Conservation (phyloP, 2,113 vertebrate genomes). For the Halichoerus grypus region DNA sequence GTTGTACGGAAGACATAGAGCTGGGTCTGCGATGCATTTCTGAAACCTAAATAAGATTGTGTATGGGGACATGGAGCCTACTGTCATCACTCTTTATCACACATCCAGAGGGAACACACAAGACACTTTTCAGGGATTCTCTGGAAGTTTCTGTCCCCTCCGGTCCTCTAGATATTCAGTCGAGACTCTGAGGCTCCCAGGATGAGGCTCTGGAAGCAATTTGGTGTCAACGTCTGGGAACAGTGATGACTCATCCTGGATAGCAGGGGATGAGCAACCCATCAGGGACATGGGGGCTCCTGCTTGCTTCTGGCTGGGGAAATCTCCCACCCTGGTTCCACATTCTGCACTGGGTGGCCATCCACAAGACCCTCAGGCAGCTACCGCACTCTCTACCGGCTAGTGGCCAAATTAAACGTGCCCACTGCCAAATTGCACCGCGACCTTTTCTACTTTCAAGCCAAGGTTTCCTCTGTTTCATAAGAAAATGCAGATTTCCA, state of each 20-base stretch:
- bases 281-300: conserved; percentile 59
- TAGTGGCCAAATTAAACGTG: conserved; percentile 74
- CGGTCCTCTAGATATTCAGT: accelerated
- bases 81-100: conserved; percentile 38
- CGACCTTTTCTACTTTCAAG: conserved; percentile 34
- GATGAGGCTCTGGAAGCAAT: background rate
- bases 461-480: conserved; percentile 52
- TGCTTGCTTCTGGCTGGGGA: conserved; percentile 66
- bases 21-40: conserved; percentile 60
- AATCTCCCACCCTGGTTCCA: conserved; percentile 61
- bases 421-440: conserved; percentile 61
- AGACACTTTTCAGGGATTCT: background rate
- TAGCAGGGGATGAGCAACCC: conserved; percentile 7
- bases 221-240: conserved; percentile 41
- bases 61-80: conserved; percentile 42
- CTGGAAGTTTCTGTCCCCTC: background rate
- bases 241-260: conserved; percentile 49
- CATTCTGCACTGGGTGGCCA: conserved; percentile 40
- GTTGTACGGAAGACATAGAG: conserved; percentile 58
- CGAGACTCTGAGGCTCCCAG: background rate
- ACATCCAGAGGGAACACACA: background rate
- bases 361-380: conserved; percentile 55
- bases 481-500: conserved; percentile 63
- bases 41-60: conserved; percentile 39
- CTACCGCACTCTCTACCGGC: conserved; percentile 51